phyloP scores from a whole-genome alignment of 2,888 invertebrate genomes.

The Heteromurus nitidus region DNA sequence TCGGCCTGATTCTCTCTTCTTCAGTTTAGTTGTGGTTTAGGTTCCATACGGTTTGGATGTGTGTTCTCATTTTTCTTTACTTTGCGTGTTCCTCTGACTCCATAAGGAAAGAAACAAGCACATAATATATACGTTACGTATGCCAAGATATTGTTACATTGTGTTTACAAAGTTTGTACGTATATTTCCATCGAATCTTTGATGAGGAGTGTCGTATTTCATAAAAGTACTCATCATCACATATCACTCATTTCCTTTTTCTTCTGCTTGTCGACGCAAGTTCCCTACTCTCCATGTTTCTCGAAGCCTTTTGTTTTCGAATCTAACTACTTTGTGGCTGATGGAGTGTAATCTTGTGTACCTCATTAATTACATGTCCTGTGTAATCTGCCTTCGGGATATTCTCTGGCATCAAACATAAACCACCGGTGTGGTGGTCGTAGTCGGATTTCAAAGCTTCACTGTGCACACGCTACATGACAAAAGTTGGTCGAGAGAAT shows the following conservation, averaged over 20 bases:
- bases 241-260: neutral
- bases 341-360: neutral
- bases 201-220: neutral
- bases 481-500: no score
- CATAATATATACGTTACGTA: no score
- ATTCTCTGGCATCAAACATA: neutral
- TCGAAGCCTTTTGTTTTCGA: conserved; percentile 11
- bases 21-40: conserved; percentile 49
- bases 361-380: no score
- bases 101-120: no score
- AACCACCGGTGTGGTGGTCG: neutral
- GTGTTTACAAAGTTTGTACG: conserved; percentile 48
- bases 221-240: conserved; percentile 32
- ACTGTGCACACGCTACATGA: no score
- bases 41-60: conserved; percentile 51
- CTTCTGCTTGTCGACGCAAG: neutral
- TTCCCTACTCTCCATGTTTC: neutral
- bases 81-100: neutral
- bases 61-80: neutral
- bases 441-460: no score
- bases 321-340: no score
- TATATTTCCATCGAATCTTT: neutral
- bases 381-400: neutral
- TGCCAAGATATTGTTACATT: conserved; percentile 40
- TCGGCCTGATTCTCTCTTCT: conserved; percentile 43